A percentile compares a stretch with the other conserved stretches of the same genome.
These are phyloP conservation scores for Selenia dentaria DNA, from an alignment of 2,888 invertebrate genomes.

Conservation along the genomic window DNA sequence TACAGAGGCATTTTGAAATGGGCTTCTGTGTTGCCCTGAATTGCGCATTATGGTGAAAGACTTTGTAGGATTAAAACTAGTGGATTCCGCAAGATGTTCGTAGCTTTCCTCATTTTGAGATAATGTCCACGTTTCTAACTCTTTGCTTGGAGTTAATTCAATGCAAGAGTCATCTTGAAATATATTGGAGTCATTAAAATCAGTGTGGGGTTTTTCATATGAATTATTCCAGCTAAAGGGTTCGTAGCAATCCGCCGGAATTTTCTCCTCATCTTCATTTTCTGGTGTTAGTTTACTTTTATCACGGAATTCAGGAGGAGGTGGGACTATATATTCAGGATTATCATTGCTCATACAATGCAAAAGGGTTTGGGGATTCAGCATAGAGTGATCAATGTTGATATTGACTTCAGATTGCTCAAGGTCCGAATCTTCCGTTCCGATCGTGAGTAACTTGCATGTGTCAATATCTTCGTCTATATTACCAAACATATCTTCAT, in stretches of 20 bases:
- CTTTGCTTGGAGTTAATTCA: slow-evolving; percentile 43
- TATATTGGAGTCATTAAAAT: slow-evolving; percentile 18
- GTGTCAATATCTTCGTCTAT: slow-evolving; percentile 3
- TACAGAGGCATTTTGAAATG: slow-evolving; percentile 6
- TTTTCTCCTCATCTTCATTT: neutral
- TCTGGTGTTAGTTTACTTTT: neutral
- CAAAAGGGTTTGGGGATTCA: slow-evolving; percentile 67
- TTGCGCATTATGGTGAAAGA: slow-evolving; percentile 39
- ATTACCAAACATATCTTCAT: neutral
- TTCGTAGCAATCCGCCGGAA: slow-evolving; percentile 24
- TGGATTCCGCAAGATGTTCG: slow-evolving; percentile 4
- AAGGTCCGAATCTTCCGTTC: slow-evolving; percentile 3
- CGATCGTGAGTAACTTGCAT: neutral
- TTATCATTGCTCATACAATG: slow-evolving; percentile 46
- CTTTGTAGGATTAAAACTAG: slow-evolving; percentile 20
- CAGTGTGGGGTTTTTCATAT: slow-evolving; percentile 2
- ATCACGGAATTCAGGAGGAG: slow-evolving; percentile 62
- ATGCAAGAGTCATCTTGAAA: slow-evolving; percentile 34
- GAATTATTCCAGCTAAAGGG: slow-evolving; percentile 14
- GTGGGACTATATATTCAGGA: slow-evolving; percentile 51
- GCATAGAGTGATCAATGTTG: slow-evolving; percentile 56
- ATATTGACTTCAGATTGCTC: slow-evolving; percentile 25
- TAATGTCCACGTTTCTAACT: slow-evolving; percentile 63
- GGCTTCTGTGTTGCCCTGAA: slow-evolving; percentile 23
- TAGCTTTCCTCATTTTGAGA: slow-evolving; percentile 37